These are phyloP conservation scores for Bradypodion ventrale DNA, from an alignment of 2,797 vertebrate genomes.

Conservation along the genomic window DNA sequence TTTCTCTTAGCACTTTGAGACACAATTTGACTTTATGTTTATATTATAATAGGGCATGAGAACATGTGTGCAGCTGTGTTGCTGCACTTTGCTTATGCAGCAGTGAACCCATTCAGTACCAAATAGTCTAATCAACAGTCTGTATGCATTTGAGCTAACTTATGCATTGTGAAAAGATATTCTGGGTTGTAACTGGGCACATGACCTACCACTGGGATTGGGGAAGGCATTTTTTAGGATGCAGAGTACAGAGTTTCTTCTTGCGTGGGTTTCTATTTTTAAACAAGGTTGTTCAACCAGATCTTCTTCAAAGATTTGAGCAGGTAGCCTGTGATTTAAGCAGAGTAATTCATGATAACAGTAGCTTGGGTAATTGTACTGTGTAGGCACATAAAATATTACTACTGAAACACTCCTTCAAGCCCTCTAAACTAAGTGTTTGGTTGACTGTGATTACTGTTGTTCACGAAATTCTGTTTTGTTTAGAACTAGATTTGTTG, in stretches of 20 bases:
- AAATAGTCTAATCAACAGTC: not conserved
- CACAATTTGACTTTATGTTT: not conserved
- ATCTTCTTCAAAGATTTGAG: not conserved
- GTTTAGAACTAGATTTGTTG: not conserved
- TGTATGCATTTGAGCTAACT: too few species aligned
- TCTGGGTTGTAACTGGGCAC: accelerated
- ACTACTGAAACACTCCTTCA: not conserved
- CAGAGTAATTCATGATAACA: not conserved
- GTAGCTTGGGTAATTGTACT: not conserved
- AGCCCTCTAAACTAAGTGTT: not conserved
- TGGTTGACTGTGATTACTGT: not conserved
- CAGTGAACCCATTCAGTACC: not conserved
- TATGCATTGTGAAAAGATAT: not conserved
- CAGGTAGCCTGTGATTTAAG: not conserved
- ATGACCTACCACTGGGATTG: not conserved
- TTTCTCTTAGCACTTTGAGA: not conserved
- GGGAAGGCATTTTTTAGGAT: not conserved
- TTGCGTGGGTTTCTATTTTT: slow-evolving; percentile 2
- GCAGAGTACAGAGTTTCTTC: not conserved
- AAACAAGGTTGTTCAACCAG: not conserved
- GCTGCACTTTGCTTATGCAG: not conserved
- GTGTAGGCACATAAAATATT: not conserved
- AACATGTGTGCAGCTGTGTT: not conserved
- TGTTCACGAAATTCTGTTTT: not conserved
- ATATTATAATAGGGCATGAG: not conserved